phyloP scores from a whole-genome alignment of 2,888 invertebrate species.

The Odontomyia ornata region DNA sequence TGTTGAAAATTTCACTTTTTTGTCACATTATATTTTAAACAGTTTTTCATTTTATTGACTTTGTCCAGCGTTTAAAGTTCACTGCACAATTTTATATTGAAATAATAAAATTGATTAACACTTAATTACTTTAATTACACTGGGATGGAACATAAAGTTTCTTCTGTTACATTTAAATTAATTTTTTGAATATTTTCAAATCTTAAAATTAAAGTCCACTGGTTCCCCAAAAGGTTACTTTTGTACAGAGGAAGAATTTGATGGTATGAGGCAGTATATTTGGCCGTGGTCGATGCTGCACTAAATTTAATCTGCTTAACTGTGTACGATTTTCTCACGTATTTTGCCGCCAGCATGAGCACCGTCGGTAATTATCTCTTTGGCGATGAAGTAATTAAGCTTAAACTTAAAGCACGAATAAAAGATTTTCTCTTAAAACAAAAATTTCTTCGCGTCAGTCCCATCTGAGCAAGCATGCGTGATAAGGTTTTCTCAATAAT shows the following conservation, averaged over 20 bases:
- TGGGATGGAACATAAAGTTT: too few relatives aligned
- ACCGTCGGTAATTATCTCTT: slow-evolving; percentile 4
- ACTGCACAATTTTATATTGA: slow-evolving; percentile 1
- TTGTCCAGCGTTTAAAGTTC: background rate
- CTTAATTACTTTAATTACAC: too few relatives aligned
- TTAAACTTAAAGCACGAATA: background rate
- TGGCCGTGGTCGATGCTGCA: slow-evolving; percentile 54
- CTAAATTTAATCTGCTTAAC: slow-evolving; percentile 50
- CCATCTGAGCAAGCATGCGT: background rate
- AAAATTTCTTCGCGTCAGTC: background rate
- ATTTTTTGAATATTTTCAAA: too few relatives aligned
- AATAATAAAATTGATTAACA: background rate
- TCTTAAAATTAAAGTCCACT: slow-evolving; percentile 17
- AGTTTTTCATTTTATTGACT: background rate
- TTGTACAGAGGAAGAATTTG: slow-evolving; percentile 18
- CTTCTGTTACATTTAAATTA: too few relatives aligned
- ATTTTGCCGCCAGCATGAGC: background rate
- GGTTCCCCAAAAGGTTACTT: slow-evolving; percentile 23
- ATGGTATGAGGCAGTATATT: slow-evolving; percentile 51
- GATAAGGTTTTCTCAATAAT: background rate
- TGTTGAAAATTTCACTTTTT: background rate
- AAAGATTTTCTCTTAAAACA: slow-evolving; percentile 17
- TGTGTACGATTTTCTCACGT: background rate
- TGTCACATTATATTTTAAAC: background rate
- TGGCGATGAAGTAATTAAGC: background rate